Evolutionary conservation across 2,797 vertebrate genomes (phyloP).

Genomic region (Argentina silus): DNA sequence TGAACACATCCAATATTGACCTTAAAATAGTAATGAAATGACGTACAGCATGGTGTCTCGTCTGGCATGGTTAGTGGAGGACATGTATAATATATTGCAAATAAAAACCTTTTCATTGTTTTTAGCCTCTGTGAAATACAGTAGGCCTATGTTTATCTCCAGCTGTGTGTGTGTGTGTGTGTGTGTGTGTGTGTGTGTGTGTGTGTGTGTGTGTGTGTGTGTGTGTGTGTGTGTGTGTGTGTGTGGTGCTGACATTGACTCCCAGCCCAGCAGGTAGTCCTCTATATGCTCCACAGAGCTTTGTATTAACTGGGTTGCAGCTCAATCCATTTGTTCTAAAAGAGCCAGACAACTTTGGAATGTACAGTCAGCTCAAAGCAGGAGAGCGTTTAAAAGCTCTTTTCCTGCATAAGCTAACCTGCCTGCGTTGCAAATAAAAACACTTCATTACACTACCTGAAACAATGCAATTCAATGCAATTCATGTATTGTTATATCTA

Average conservation of each 20-base stretch:
- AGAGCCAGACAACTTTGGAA: constrained; percentile 22
- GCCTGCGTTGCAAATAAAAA: too few species aligned
- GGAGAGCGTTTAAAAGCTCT: neutral
- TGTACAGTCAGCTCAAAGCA: neutral
- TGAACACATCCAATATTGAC: too few species aligned
- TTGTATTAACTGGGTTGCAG: constrained; percentile 4
- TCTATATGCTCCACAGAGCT: constrained; percentile 9
- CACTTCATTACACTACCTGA: neutral
- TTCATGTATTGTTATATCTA: neutral
- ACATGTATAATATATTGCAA: too few species aligned
- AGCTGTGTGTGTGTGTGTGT: neutral
- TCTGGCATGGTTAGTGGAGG: too few species aligned
- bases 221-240: neutral
- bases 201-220: neutral
- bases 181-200: neutral
- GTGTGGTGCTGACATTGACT: neutral
- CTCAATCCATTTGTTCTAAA: constrained; percentile 10
- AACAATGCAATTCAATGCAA: neutral
- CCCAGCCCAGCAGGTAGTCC: constrained; percentile 1
- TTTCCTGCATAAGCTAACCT: neutral
- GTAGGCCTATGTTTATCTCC: neutral
- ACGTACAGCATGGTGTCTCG: too few species aligned
- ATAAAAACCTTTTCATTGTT: too few species aligned
- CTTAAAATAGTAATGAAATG: too few species aligned
- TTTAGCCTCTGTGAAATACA: too few species aligned